These are phyloP conservation scores for Adelognathus sp. DNA, from an alignment of 2,888 invertebrate genomes.

Conservation along the genomic window DNA sequence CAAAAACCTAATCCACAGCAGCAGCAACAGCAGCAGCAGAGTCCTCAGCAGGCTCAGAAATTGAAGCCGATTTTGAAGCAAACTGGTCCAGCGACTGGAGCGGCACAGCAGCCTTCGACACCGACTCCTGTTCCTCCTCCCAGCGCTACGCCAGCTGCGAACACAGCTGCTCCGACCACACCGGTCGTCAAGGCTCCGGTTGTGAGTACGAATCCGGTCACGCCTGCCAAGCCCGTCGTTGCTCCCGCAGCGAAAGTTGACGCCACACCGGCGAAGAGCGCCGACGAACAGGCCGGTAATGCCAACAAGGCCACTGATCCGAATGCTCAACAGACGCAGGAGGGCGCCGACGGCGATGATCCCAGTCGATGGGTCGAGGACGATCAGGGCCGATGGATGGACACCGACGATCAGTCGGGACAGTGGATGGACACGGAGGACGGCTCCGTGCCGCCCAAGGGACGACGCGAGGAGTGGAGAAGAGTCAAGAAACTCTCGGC, in stretches of 20 bases:
- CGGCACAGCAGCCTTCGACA: slow-evolving; percentile 31
- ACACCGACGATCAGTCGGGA: slow-evolving; percentile 38
- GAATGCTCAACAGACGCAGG: background rate
- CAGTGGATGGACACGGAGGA: slow-evolving; percentile 52
- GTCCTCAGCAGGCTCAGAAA: slow-evolving; percentile 65
- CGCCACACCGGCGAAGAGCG: background rate
- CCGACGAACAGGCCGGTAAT: background rate
- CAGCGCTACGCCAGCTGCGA: background rate
- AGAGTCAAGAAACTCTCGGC: slow-evolving; percentile 44
- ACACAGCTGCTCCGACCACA: background rate
- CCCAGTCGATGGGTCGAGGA: slow-evolving; percentile 45
- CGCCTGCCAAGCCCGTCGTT: slow-evolving; percentile 1
- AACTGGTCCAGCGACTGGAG: slow-evolving; percentile 33
- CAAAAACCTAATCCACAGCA: slow-evolving; percentile 48
- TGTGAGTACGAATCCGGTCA: background rate
- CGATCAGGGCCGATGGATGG: slow-evolving; percentile 43
- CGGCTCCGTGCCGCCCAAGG: slow-evolving; percentile 5
- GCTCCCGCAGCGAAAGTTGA: slow-evolving; percentile 5
- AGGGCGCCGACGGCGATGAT: slow-evolving; percentile 15
- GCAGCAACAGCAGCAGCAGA: slow-evolving; percentile 59
- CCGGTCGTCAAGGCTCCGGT: background rate
- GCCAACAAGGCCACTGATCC: background rate
- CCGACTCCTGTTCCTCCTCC: background rate
- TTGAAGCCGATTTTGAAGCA: slow-evolving; percentile 78
- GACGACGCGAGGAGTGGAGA: slow-evolving; percentile 48